These are phyloP conservation scores for Hyposoter didymator DNA, from an alignment of 2,888 invertebrate genomes.

Conservation along the genomic window DNA sequence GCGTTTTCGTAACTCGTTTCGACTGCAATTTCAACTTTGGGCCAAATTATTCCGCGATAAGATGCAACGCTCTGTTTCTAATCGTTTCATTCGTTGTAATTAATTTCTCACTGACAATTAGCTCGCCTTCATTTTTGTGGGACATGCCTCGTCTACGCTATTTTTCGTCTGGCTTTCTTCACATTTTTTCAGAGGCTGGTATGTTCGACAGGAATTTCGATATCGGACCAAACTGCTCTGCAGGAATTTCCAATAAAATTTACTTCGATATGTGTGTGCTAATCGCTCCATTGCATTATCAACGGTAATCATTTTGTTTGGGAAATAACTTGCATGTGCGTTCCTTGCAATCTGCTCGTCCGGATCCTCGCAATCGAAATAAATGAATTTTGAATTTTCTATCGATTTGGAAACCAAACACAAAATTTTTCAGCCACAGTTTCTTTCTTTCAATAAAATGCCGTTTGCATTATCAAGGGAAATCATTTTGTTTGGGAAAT, in stretches of 20 bases:
- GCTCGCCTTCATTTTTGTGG: neutral
- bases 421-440: no score
- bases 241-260: neutral
- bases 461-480: neutral
- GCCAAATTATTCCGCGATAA: conserved; percentile 67
- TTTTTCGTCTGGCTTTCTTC: neutral
- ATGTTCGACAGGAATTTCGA: neutral
- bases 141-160: neutral
- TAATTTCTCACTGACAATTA: conserved; percentile 49
- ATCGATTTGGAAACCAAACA: no score
- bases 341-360: neutral
- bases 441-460: no score
- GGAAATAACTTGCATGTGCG: neutral
- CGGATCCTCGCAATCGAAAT: neutral
- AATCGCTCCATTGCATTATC: neutral
- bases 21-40: conserved; percentile 75
- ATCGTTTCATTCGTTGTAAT: conserved; percentile 56
- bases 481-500: neutral
- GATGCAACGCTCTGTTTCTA: conserved; percentile 57
- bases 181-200: neutral
- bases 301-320: neutral
- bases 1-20: conserved; percentile 75
- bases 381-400: neutral
- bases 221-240: neutral
- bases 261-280: neutral